These are phyloP conservation scores for Conus canariensis DNA, from an alignment of 2,888 invertebrate species.

Conservation along the genomic window DNA sequence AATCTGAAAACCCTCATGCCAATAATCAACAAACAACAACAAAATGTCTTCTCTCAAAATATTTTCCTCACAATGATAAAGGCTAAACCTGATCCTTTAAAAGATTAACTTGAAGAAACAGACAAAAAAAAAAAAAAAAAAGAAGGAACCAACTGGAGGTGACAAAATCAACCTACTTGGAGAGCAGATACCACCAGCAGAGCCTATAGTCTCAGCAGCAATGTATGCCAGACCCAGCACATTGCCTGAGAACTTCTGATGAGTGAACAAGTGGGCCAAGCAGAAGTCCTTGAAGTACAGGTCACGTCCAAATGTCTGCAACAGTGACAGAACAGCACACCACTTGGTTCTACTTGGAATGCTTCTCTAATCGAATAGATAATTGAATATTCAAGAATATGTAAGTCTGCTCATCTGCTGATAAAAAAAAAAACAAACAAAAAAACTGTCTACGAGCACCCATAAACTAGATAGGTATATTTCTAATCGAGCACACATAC, in stretches of 20 bases:
- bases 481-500: background rate
- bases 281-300: constrained; percentile 86
- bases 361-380: no score
- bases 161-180: constrained; percentile 84
- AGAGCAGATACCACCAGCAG: constrained; percentile 97
- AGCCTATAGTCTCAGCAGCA: constrained; percentile 93
- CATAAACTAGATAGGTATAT: background rate
- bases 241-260: constrained; percentile 96
- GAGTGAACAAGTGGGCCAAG: constrained; percentile 97
- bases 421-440: background rate
- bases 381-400: no score
- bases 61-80: no score
- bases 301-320: constrained; percentile 70
- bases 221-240: constrained; percentile 97
- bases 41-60: no score
- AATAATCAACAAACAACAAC: no score
- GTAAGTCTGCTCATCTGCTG: background rate
- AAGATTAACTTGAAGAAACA: no score
- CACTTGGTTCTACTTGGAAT: no score
- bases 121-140: no score
- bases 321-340: constrained; percentile 7
- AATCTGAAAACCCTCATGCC: no score
- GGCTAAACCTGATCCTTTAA: no score
- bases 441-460: background rate
- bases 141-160: no score